Evolutionary conservation across 2,888 invertebrate species (phyloP).

Genomic region (Aradus depressus): DNA sequence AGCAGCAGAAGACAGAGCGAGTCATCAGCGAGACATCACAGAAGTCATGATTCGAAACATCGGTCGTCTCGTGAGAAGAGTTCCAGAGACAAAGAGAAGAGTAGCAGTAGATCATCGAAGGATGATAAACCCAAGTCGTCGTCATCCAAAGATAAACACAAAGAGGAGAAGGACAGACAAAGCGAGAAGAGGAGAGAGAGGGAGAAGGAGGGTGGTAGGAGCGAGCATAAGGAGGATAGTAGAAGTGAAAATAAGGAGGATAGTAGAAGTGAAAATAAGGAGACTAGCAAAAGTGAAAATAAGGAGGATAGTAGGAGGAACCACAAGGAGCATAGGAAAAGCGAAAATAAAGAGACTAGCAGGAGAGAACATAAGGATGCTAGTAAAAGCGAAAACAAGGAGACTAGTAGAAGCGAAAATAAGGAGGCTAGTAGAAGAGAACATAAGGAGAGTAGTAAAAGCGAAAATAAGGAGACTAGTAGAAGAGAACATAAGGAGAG

Average conservation of each 20-base stretch:
- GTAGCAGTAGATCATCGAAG: constrained; percentile 4
- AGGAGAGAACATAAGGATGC: constrained; percentile 15
- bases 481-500: constrained; percentile 5
- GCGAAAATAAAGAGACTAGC: constrained; percentile 10
- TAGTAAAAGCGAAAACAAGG: constrained; percentile 18
- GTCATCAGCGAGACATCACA: neutral
- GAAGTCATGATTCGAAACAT: neutral
- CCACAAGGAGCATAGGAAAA: constrained; percentile 1
- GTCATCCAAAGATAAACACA: too few species aligned
- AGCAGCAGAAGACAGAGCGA: constrained; percentile 9
- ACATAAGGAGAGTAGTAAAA: constrained; percentile 16
- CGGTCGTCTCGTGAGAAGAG: constrained; percentile 5
- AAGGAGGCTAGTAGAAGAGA: constrained; percentile 14
- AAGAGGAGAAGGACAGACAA: too few species aligned
- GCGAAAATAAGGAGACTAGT: constrained; percentile 13
- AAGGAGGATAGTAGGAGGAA: constrained; percentile 15
- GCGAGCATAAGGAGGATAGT: constrained; percentile 17
- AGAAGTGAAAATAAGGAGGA: constrained; percentile 31
- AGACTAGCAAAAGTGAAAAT: constrained; percentile 25
- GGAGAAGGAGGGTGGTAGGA: too few species aligned
- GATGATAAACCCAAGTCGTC: too few species aligned
- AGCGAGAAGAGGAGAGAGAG: neutral
- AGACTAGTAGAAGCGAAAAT: constrained; percentile 13
- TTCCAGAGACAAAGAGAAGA: neutral
- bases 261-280: constrained; percentile 33